A percentile compares a stretch with the other conserved stretches of the same genome.
Evolutionary conservation across 1,140 invertebrate genomes (phyloP).

Genomic region (Brachionus calyciflorus): DNA sequence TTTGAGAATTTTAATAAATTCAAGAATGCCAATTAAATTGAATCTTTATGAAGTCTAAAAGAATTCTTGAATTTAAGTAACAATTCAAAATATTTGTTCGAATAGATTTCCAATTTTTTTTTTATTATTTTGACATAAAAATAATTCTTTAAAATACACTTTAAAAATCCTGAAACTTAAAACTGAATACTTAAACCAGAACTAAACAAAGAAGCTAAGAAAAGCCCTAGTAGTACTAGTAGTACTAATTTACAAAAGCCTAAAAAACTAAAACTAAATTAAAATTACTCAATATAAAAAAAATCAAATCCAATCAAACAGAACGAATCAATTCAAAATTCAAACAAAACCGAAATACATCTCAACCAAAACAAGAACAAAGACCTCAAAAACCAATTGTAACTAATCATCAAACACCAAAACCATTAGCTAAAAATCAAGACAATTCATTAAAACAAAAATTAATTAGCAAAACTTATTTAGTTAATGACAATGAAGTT

Average conservation of each 20-base stretch:
- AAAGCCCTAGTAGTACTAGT: constrained; percentile 34
- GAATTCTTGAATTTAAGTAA: too few relatives aligned
- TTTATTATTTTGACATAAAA: too few relatives aligned
- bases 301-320: constrained; percentile 5
- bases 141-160: too few relatives aligned
- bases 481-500: not conserved
- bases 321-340: constrained; percentile 4
- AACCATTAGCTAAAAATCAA: not conserved
- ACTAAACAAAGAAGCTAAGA: constrained; percentile 4
- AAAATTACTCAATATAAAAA: not conserved
- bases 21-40: too few relatives aligned
- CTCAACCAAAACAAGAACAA: not conserved
- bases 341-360: not conserved
- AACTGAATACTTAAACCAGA: not conserved
- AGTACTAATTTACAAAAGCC: constrained; percentile 6
- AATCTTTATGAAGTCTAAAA: too few relatives aligned
- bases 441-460: not conserved
- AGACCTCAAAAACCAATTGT: too few relatives aligned
- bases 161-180: not conserved
- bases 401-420: not conserved
- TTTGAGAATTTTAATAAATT: too few relatives aligned
- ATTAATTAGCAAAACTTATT: constrained; percentile 18
- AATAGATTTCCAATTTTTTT: too few relatives aligned
- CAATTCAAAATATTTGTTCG: too few relatives aligned
- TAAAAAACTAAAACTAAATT: constrained; percentile 43